These are phyloP conservation scores for Ophioderma brevispina DNA, from an alignment of 35 echinoderm and acorn worm genomes.

Conservation along the genomic window DNA sequence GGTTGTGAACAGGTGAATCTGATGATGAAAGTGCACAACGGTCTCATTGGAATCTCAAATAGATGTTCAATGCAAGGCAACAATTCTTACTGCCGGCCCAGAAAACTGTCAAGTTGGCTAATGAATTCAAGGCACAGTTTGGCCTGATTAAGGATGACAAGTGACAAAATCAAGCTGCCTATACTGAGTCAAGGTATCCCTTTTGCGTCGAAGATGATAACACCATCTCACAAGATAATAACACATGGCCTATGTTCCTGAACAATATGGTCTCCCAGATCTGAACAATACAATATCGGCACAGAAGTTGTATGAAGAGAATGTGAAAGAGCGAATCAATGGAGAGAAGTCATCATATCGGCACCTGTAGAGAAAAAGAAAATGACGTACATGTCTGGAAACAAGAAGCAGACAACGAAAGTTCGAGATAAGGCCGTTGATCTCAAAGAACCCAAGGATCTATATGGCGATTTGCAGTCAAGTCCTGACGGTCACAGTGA, in stretches of 20 bases:
- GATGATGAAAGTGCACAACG: constrained; percentile 45
- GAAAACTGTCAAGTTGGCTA: constrained; percentile 5
- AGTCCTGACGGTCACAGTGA: no score
- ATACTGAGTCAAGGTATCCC: constrained; percentile 13
- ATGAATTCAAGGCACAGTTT: background rate
- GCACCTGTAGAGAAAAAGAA: constrained; percentile 34
- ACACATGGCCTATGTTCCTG: constrained; percentile 6
- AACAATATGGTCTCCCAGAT: background rate
- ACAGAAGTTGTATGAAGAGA: constrained; percentile 20
- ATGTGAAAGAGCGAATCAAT: constrained; percentile 15
- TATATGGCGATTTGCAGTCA: constrained; percentile 39
- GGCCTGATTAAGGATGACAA: no score
- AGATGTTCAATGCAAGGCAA: constrained; percentile 26
- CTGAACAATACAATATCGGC: background rate
- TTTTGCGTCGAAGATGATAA: background rate
- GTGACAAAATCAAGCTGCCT: constrained; percentile 12
- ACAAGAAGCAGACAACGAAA: constrained; percentile 36
- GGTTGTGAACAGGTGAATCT: constrained; percentile 32
- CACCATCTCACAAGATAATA: constrained; percentile 7
- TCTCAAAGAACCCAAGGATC: constrained; percentile 62
- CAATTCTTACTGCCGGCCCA: constrained; percentile 25
- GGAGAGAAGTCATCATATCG: constrained; percentile 23
- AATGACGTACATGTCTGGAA: constrained; percentile 49
- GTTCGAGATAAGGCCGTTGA: constrained; percentile 43
- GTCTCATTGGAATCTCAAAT: constrained; percentile 38